Conservation (phyloP, 2,113 vertebrate species). For the Candoia aspera region DNA sequence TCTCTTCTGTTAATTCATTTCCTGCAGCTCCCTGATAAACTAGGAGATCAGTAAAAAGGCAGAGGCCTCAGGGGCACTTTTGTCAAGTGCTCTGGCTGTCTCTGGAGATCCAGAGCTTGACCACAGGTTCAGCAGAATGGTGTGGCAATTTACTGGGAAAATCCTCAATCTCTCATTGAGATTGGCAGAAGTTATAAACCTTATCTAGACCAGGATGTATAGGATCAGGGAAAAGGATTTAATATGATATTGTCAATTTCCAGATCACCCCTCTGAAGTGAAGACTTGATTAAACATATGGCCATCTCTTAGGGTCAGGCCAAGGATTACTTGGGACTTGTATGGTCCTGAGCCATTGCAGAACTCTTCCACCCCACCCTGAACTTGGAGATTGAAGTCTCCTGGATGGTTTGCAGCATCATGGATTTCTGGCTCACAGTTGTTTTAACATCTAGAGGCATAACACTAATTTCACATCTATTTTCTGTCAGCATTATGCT, state of each 20-base stretch:
- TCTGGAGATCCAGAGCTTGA: background rate
- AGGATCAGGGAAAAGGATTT: background rate
- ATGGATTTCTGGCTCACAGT: background rate
- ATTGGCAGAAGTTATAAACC: background rate
- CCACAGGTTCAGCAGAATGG: background rate
- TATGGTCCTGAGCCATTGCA: background rate
- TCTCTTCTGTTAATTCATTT: background rate
- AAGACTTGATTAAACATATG: background rate
- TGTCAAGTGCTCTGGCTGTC: background rate
- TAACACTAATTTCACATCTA: background rate
- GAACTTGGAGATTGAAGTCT: background rate
- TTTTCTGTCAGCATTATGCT: too few relatives aligned
- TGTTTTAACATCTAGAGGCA: background rate
- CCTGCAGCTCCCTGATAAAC: background rate
- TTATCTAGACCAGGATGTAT: background rate
- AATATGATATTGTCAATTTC: background rate
- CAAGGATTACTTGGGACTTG: background rate
- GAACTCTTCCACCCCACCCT: background rate
- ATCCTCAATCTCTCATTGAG: background rate
- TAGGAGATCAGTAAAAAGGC: background rate
- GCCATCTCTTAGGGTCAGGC: background rate
- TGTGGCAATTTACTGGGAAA: background rate
- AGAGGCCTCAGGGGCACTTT: background rate
- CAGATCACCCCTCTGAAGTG: background rate
- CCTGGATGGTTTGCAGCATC: background rate